A percentile compares a stretch with the other conserved stretches of the same genome.
These are phyloP conservation scores for Cyclura pinguis DNA, from an alignment of 2,797 vertebrate species.

Conservation along the genomic window DNA sequence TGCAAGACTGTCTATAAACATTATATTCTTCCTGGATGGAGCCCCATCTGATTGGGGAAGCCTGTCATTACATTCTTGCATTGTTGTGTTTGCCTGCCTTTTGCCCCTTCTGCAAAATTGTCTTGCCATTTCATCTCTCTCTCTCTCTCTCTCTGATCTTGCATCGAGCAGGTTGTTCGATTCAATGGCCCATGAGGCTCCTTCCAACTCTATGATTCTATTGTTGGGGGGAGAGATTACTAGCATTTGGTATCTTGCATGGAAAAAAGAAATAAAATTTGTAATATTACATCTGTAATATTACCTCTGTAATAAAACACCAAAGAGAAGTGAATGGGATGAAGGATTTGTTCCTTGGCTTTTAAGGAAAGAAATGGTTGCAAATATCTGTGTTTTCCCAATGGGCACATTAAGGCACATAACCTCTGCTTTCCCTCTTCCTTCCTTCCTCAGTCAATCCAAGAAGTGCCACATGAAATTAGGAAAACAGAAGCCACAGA, in stretches of 20 bases:
- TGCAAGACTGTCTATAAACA: not conserved
- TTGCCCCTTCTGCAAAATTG: not conserved
- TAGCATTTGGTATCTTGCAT: not conserved
- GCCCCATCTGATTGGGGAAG: not conserved
- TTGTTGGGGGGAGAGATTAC: not conserved
- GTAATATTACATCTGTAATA: not conserved
- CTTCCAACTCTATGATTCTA: too few relatives aligned
- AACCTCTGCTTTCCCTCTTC: slow-evolving; percentile 67
- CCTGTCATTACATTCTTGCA: not conserved
- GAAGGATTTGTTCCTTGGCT: slow-evolving; percentile 16
- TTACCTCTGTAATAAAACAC: slow-evolving; percentile 52
- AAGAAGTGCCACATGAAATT: slow-evolving; percentile 66
- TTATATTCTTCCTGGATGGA: not conserved
- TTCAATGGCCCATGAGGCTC: too few relatives aligned
- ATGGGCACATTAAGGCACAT: slow-evolving; percentile 67
- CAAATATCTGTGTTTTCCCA: slow-evolving; percentile 45
- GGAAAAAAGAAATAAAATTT: not conserved
- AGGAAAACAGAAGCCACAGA: slow-evolving; percentile 67
- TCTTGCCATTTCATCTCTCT: too few relatives aligned
- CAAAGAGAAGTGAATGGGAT: slow-evolving; percentile 50
- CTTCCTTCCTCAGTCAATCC: slow-evolving; percentile 48
- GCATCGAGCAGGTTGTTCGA: too few relatives aligned
- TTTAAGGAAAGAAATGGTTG: slow-evolving; percentile 57
- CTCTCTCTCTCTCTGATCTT: too few relatives aligned
- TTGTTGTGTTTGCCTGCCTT: not conserved